These are phyloP conservation scores for Bacillus rossius DNA, from an alignment of 1,140 invertebrate genomes.

Conservation along the genomic window DNA sequence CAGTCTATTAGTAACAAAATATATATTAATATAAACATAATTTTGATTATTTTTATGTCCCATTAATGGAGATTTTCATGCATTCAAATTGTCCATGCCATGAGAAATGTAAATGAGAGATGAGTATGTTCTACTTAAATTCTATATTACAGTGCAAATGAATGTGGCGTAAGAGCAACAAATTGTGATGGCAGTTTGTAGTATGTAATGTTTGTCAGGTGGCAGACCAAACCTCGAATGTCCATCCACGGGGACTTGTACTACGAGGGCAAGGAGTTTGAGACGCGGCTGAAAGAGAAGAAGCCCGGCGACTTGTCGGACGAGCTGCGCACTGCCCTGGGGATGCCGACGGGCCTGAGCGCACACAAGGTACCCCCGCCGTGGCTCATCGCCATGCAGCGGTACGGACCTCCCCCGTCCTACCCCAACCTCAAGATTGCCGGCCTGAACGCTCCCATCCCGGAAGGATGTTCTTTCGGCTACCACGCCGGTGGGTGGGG, in stretches of 20 bases:
- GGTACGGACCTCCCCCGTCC: conserved; percentile 98
- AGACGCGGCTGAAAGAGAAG: conserved; percentile 95
- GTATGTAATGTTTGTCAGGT: conserved; percentile 49
- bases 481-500: conserved; percentile 99
- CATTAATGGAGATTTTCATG: no score
- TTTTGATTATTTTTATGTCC: no score
- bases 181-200: no score
- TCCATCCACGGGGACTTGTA: conserved; percentile 99
- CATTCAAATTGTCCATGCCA: no score
- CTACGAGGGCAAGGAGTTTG: conserved; percentile 99
- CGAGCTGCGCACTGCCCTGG: conserved; percentile 91
- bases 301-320: conserved; percentile 97
- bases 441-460: conserved; percentile 87
- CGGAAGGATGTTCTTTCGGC: conserved; percentile 95
- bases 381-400: conserved; percentile 99
- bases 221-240: conserved; percentile 99
- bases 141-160: no score
- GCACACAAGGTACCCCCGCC: conserved; percentile 90
- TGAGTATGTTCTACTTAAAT: no score
- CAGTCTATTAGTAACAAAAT: no score
- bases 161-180: no score
- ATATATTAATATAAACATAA: no score
- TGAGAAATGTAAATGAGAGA: no score
- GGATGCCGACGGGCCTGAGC: conserved; percentile 96
- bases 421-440: conserved; percentile 99